Base-by-base conservation (phyloP, 2,113 vertebrate genomes). In the Peromyscus leucopus region DNA sequence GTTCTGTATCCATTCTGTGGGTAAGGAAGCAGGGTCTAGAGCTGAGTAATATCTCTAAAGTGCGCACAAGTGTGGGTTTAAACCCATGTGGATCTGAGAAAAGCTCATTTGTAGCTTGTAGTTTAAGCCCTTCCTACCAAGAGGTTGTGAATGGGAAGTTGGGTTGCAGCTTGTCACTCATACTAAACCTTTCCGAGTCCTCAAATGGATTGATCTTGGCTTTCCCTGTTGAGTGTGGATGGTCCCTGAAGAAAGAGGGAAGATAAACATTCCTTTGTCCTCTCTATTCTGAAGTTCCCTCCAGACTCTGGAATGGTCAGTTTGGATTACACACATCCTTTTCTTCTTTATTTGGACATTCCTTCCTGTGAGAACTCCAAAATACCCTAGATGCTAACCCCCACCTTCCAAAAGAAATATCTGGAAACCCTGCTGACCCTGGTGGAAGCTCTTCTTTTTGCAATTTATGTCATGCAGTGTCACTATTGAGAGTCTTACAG, bases 401-500 rank as follows among this genome's bases (percentile, higher is more conserved):
- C 33, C 36, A 36, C 11, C 0, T 19, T 21, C 48, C 48, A 94
- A 83, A 33, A 96, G 12, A 84, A 83, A 61, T 11, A 51, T 15
- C 28, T 17, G 72, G 91, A 91, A 86, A 48, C 36, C 42, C 17
- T 87, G 22, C 22, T 84, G 2, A 93, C 48, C 7, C 39, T 55
- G 57, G 51, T 5, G 0, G 28, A 78, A 28, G 78, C 22, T 69
- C 31, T 65, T 83, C 7, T 65, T 63, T 72, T 94, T 71, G 90
- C 8, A 79, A 12, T 74, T 95, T 71, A 21, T 92, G 51, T 85
- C 95, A 93, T 72, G 51, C 0, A 89, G 42, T 93, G 78, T 93
- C 89, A 17, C 84, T 96, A 72, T 76, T 92, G 84, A 96, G 94
- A 90, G n/a, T 84, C 24, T 33, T 1, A 57, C 84, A 24, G 88